These are phyloP conservation scores for Theocolax elegans DNA, from an alignment of 1,140 invertebrate species.

Conservation along the genomic window DNA sequence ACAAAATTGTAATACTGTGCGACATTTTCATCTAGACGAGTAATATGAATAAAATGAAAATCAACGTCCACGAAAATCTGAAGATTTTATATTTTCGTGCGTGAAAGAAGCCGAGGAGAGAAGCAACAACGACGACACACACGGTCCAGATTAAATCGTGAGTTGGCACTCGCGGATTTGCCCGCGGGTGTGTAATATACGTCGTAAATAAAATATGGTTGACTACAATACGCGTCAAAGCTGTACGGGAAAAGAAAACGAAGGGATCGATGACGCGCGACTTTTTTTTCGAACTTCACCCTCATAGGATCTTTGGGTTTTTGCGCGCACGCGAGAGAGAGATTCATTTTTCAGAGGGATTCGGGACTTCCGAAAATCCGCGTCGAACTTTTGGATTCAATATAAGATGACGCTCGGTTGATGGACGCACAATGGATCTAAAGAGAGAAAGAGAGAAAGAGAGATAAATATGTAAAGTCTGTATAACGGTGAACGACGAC, in stretches of 20 bases:
- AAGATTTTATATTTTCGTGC: too few relatives aligned
- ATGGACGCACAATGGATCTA: too few relatives aligned
- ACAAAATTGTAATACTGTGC: too few relatives aligned
- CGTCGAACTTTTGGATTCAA: slow-evolving; percentile 30
- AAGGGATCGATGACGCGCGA: slow-evolving; percentile 47
- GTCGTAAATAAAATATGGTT: slow-evolving; percentile 52
- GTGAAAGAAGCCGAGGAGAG: too few relatives aligned
- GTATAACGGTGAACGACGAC: background rate
- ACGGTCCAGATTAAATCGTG: slow-evolving; percentile 32
- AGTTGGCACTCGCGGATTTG: slow-evolving; percentile 43
- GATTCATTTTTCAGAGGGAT: slow-evolving; percentile 45
- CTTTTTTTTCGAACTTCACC: slow-evolving; percentile 38
- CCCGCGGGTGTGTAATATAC: slow-evolving; percentile 46
- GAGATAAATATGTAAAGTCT: slow-evolving; percentile 58
- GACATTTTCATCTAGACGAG: too few relatives aligned
- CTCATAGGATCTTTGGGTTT: slow-evolving; percentile 5
- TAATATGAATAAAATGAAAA: too few relatives aligned
- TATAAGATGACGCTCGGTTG: background rate
- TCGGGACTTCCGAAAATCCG: slow-evolving; percentile 29
- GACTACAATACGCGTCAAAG: slow-evolving; percentile 50
- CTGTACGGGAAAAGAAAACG: background rate
- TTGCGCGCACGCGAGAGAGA: too few relatives aligned
- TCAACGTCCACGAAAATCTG: too few relatives aligned
- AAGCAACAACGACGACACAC: too few relatives aligned
- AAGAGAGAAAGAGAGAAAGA: too few relatives aligned